A percentile compares a stretch with the other conserved stretches of the same genome.
phyloP scores from a whole-genome alignment of 2,113 vertebrate species.

The Sarotherodon lohbergeri region DNA sequence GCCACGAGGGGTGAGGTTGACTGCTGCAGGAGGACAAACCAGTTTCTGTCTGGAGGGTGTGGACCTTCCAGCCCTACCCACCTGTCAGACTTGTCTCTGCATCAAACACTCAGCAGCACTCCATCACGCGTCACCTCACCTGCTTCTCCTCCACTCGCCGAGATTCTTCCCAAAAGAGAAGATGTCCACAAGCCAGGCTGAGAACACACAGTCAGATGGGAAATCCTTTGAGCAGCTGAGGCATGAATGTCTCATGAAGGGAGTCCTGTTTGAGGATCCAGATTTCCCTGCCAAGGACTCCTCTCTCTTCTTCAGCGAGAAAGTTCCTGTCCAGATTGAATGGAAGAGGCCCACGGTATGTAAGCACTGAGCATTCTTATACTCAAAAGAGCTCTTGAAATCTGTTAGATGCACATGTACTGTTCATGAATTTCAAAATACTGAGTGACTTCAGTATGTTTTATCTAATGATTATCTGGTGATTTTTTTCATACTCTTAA shows the following conservation, averaged over 20 bases:
- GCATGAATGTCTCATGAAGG: conserved; percentile 70
- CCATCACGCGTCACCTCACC: conserved; percentile 8
- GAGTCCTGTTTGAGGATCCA: conserved; percentile 80
- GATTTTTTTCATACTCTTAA: background rate
- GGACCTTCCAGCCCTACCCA: background rate
- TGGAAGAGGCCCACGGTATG: conserved; percentile 90
- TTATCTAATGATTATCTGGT: background rate
- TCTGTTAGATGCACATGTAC: background rate
- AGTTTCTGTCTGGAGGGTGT: conserved; percentile 58
- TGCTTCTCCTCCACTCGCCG: background rate
- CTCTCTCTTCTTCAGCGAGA: conserved; percentile 86
- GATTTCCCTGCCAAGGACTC: conserved; percentile 81
- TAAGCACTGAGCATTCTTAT: background rate
- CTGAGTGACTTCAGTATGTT: background rate
- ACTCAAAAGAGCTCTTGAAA: accelerated
- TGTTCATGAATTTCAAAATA: background rate
- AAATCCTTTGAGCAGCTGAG: conserved; percentile 78
- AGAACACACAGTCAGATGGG: conserved; percentile 71
- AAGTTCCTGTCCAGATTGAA: conserved; percentile 75
- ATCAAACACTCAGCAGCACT: background rate
- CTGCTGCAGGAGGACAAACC: conserved; percentile 57
- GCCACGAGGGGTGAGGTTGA: conserved; percentile 39
- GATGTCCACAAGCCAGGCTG: conserved; percentile 71
- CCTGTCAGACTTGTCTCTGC: conserved; percentile 24
- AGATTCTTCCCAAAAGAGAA: background rate